Conservation (phyloP, 2,113 vertebrate species). For the Rhizomys pruinosus region DNA sequence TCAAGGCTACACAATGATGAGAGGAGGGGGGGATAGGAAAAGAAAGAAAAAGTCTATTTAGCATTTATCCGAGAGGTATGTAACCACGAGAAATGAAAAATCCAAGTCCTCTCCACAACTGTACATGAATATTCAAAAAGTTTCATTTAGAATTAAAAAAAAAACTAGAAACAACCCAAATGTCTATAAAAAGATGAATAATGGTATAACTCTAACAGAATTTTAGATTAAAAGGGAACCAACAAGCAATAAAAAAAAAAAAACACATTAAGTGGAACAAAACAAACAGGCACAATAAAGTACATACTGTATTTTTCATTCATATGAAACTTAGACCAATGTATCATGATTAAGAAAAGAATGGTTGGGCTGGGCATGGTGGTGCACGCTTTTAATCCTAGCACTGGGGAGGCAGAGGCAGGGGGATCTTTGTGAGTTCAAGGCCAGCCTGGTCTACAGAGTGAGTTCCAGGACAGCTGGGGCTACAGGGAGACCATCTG, state of each 20-base stretch:
- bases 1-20: not conserved
- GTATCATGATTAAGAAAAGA: no score
- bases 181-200: not conserved
- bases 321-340: not conserved
- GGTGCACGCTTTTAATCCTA: no score
- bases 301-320: not conserved
- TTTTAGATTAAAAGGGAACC: constrained; percentile 33
- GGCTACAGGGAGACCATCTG: no score
- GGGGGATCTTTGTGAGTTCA: no score
- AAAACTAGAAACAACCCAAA: constrained; percentile 20
- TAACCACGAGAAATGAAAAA: constrained; percentile 4
- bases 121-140: not conserved
- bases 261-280: not conserved
- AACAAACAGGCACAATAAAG: not conserved
- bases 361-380: no score
- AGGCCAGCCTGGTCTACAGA: no score
- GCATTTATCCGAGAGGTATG: not conserved
- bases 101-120: not conserved
- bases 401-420: no score
- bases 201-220: not conserved
- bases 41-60: not conserved
- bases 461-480: no score
- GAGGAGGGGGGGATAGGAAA: no score
- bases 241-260: not conserved
- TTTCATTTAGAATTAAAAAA: not conserved